Base-by-base conservation (phyloP, 2,797 vertebrate species). In the Pangasius djambal region DNA sequence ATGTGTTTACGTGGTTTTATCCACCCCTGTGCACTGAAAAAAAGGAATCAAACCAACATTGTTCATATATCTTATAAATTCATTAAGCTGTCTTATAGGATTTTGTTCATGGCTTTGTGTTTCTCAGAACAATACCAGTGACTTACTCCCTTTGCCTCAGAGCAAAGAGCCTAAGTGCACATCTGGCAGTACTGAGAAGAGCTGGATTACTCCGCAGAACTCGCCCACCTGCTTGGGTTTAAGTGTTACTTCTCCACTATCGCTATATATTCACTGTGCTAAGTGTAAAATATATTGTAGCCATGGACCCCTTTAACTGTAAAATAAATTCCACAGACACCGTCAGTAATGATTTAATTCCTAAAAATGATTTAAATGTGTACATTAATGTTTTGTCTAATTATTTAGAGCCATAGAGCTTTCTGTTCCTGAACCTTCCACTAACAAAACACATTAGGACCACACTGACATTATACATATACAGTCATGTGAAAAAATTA, bases 111-210 rank as follows among this genome's bases (percentile, higher is more conserved):
- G 69, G 84, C 83, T 89, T 89, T 83, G 65, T 83, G 72, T 86
- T 77, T 72, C 65, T 63, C 20, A 87, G 67, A 89, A 89, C 75
- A 85, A 90, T 74, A 59, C 7, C 20, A 65, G 79, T 87, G 83
- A 72, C 67, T 25, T 15, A 40, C 44, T 89, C 79, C 79, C 50
- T 87, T 88, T 90, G 67, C 72, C 67, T 89, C 78, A 59, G 63
- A 72, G 37, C 83, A 52, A 70, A 79, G 15, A 87, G 69, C 77
- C 85, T 91, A 92, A 91, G 89, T 92, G 90, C 90, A 88, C 89
- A 65, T 70, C 92, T 92, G 92, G 89, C 89, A 91, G 57, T 79
- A 67, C 57, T 40, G 74, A 89, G 70, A 55, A 25, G n/a, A 85
- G 69, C 74, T 69, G 61, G 72, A 89, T 89, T 86, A 31, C 83